A percentile compares a stretch with the other conserved stretches of the same genome.
Evolutionary conservation across 2,888 invertebrate genomes (phyloP).

Genomic region (Tryphoninae sp.): DNA sequence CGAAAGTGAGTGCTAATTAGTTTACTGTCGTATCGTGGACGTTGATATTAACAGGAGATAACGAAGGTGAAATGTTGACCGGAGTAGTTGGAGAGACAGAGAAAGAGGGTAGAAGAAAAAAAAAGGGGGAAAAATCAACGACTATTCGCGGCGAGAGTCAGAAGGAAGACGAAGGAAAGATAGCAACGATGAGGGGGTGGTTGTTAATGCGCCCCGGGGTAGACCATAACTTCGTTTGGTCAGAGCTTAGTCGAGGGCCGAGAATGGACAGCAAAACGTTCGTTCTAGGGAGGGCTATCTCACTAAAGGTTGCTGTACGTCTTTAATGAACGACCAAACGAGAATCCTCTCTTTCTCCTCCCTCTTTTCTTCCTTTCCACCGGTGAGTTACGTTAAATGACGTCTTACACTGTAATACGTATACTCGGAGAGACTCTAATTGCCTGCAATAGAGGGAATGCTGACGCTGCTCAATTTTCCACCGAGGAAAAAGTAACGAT

Average conservation of each 20-base stretch:
- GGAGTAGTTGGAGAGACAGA: background rate
- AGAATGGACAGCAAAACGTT: slow-evolving; percentile 62
- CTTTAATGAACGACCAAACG: slow-evolving; percentile 63
- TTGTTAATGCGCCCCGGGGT: slow-evolving; percentile 63
- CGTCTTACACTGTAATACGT: slow-evolving; percentile 37
- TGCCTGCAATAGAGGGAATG: slow-evolving; percentile 23
- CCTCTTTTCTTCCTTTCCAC: slow-evolving; percentile 6
- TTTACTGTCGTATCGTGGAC: slow-evolving; percentile 6
- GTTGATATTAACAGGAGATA: slow-evolving; percentile 59
- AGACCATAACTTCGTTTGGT: slow-evolving; percentile 68
- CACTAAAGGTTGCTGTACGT: slow-evolving; percentile 52
- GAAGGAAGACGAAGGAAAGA: slow-evolving; percentile 36
- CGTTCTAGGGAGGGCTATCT: slow-evolving; percentile 52
- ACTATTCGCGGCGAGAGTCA: slow-evolving; percentile 19
- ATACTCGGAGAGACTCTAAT: slow-evolving; percentile 41
- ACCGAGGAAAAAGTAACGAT: slow-evolving; percentile 17
- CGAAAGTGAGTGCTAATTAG: background rate
- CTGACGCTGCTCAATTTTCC: slow-evolving; percentile 24
- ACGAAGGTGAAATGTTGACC: slow-evolving; percentile 56
- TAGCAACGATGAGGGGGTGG: slow-evolving; percentile 52
- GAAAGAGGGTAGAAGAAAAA: slow-evolving; percentile 15
- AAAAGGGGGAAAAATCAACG: slow-evolving; percentile 46
- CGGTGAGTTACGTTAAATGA: slow-evolving; percentile 47
- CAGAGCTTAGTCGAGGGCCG: slow-evolving; percentile 63
- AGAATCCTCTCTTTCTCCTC: slow-evolving; percentile 45